Evolutionary conservation across 2,797 vertebrate genomes (phyloP).

Genomic region (Diplodus puntazzo): DNA sequence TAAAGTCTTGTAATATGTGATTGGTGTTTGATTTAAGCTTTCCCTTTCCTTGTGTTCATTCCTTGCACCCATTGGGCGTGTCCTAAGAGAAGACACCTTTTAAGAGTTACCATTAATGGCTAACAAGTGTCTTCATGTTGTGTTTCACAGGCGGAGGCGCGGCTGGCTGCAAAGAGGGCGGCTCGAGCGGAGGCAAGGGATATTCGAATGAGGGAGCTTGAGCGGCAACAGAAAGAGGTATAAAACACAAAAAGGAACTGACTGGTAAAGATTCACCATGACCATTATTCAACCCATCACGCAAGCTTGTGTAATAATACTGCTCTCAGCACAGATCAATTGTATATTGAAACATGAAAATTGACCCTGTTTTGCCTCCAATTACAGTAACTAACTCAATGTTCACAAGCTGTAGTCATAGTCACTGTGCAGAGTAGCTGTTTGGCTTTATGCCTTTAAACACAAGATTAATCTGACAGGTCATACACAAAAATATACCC

Average conservation of each 20-base stretch:
- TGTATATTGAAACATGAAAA: background rate
- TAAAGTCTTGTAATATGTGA: background rate
- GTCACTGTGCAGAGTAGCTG: slow-evolving; percentile 12
- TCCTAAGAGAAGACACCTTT: slow-evolving; percentile 12
- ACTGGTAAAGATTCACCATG: slow-evolving; percentile 10
- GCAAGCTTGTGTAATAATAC: background rate
- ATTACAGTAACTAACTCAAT: background rate
- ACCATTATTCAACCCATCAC: slow-evolving; percentile 17
- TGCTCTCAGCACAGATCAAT: slow-evolving; percentile 12
- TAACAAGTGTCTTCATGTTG: slow-evolving; percentile 68
- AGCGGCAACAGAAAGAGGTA: slow-evolving; percentile 98
- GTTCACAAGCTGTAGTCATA: slow-evolving; percentile 8
- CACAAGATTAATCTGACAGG: slow-evolving; percentile 5
- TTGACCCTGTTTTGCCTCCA: background rate
- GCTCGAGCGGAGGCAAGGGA: slow-evolving; percentile 98
- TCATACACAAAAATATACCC: slow-evolving; percentile 36
- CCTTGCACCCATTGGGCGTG: slow-evolving; percentile 21
- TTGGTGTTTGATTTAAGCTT: background rate
- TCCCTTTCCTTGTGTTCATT: slow-evolving; percentile 12
- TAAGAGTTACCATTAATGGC: slow-evolving; percentile 33
- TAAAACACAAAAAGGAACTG: slow-evolving; percentile 11
- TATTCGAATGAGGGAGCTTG: slow-evolving; percentile 97
- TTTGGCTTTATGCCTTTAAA: slow-evolving; percentile 19
- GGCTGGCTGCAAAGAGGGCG: slow-evolving; percentile 95
- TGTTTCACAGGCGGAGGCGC: slow-evolving; percentile 92